Conservation (phyloP, 2,888 invertebrate genomes). For the Brachyptera putata region DNA sequence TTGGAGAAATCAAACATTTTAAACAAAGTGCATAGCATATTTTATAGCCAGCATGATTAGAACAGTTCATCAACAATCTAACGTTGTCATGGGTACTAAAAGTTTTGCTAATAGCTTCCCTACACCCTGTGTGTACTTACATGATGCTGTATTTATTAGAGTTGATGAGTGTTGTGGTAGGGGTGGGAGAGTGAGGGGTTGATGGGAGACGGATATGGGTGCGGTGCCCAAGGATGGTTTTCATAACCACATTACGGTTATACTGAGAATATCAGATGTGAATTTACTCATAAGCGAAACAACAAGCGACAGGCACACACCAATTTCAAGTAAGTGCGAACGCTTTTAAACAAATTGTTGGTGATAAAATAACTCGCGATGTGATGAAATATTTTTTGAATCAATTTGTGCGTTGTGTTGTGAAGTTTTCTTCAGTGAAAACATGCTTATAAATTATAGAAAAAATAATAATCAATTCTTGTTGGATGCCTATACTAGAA, state of each 20-base stretch:
- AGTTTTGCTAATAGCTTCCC: no score
- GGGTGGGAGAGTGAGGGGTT: background rate
- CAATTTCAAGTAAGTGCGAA: background rate
- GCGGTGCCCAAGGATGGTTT: constrained; percentile 11
- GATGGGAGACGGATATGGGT: constrained; percentile 1
- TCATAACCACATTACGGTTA: constrained; percentile 15
- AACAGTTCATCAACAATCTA: no score
- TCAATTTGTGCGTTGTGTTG: no score
- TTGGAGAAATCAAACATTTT: no score
- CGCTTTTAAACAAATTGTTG: background rate
- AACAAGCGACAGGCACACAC: constrained; percentile 7
- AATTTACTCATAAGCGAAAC: background rate
- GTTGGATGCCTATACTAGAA: no score
- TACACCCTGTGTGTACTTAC: background rate
- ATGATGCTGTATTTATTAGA: background rate
- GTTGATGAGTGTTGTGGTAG: background rate
- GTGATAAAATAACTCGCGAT: background rate
- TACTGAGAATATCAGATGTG: constrained; percentile 7
- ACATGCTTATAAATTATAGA: no score
- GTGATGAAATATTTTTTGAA: background rate
- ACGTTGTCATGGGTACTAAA: background rate
- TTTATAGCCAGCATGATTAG: no score
- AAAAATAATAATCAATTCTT: no score
- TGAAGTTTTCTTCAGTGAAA: no score
- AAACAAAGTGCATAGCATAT: no score